These are phyloP conservation scores for Spizaetus ornatus DNA, from an alignment of 2,113 vertebrate species.

Conservation along the genomic window DNA sequence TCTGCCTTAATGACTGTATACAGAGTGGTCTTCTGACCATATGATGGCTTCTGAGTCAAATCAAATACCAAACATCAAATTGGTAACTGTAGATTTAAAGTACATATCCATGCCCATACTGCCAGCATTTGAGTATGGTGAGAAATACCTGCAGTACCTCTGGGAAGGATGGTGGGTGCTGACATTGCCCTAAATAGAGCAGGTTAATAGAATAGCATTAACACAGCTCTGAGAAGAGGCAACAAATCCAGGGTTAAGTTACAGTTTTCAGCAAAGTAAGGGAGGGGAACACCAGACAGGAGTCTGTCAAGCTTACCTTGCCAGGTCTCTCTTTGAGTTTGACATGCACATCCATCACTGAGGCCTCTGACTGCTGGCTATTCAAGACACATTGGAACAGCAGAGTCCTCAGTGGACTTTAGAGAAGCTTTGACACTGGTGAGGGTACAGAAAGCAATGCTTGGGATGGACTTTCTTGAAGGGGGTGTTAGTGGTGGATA, in stretches of 20 bases:
- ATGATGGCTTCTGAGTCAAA: neutral
- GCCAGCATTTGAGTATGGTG: neutral
- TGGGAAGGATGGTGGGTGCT: neutral
- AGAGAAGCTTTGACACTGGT: neutral
- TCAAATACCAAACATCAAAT: neutral
- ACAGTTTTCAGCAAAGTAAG: neutral
- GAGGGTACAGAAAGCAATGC: neutral
- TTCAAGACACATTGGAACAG: neutral
- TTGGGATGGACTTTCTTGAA: neutral
- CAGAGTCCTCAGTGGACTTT: neutral
- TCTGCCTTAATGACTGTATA: neutral
- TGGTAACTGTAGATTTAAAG: neutral
- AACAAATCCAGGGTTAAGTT: neutral
- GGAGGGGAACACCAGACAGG: neutral
- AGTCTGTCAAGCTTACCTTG: neutral
- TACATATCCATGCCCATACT: neutral
- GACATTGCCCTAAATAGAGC: neutral
- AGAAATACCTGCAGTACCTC: neutral
- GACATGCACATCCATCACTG: neutral
- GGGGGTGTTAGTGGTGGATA: neutral
- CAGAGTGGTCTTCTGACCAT: neutral
- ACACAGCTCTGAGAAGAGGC: neutral
- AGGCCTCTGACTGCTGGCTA: neutral
- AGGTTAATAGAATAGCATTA: neutral
- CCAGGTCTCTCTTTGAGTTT: neutral